phyloP scores from a whole-genome alignment of 2,797 vertebrate genomes.

The Crenichthys baileyi region DNA sequence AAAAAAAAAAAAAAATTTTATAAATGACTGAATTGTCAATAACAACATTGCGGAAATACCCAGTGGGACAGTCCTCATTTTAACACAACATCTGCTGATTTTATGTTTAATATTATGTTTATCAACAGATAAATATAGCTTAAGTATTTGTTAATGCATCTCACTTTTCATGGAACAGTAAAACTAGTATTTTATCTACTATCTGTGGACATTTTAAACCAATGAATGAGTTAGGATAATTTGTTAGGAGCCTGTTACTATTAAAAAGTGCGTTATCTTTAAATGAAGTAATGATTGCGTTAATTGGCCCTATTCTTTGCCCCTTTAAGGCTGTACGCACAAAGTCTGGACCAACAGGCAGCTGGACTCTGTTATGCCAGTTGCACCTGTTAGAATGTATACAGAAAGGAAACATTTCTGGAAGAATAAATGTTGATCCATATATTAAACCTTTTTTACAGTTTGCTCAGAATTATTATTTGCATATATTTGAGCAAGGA shows the following conservation, averaged over 20 bases:
- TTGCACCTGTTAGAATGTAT: background rate
- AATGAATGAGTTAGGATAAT: background rate
- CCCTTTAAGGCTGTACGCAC: background rate
- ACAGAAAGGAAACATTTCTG: background rate
- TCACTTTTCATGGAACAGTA: background rate
- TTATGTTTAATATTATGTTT: background rate
- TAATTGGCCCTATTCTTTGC: background rate
- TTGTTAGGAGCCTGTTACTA: background rate
- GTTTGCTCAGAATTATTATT: background rate
- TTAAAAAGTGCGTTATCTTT: background rate
- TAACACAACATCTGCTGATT: constrained; percentile 14
- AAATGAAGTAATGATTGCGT: background rate
- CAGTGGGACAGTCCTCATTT: background rate
- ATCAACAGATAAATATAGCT: background rate
- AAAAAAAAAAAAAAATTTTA: constrained; percentile 48
- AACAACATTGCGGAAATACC: constrained; percentile 3
- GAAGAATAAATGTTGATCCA: background rate
- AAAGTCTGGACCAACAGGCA: background rate
- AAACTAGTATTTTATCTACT: background rate
- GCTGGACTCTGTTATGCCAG: background rate
- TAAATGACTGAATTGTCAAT: constrained; percentile 23
- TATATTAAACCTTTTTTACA: background rate
- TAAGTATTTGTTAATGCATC: background rate
- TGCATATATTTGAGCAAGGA: background rate
- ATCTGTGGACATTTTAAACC: background rate